These are phyloP conservation scores for Phalacrocorax brasilianus DNA, from an alignment of 2,113 vertebrate genomes.

Conservation along the genomic window DNA sequence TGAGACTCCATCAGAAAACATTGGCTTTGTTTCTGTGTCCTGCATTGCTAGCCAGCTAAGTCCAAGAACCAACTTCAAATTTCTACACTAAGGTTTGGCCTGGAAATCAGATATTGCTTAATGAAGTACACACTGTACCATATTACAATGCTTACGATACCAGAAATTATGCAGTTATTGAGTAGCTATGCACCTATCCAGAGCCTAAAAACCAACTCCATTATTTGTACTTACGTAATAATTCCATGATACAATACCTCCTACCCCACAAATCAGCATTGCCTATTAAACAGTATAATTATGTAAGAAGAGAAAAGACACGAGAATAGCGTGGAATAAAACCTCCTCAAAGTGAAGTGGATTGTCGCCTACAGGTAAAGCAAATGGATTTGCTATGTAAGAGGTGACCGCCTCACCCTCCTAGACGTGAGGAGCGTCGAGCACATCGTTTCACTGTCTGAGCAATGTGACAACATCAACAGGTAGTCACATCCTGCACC, in stretches of 20 bases:
- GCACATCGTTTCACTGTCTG: not conserved
- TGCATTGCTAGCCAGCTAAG: not conserved
- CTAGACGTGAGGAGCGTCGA: not conserved
- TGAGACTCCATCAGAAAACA: conserved; percentile 12
- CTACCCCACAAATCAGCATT: not conserved
- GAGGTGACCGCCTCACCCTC: not conserved
- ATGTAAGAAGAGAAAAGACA: not conserved
- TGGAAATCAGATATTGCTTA: not conserved
- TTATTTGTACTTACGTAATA: not conserved
- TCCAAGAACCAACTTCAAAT: not conserved
- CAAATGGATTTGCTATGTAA: accelerated
- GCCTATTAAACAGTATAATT: not conserved
- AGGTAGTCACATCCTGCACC: not conserved
- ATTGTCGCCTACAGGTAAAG: not conserved
- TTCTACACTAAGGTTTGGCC: not conserved
- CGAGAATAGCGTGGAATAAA: not conserved
- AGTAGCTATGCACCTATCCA: not conserved
- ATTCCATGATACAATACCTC: not conserved
- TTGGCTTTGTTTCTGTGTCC: not conserved
- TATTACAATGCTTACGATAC: not conserved
- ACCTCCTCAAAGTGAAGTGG: not conserved
- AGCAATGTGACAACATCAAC: not conserved
- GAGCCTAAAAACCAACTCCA: not conserved
- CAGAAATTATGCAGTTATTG: not conserved
- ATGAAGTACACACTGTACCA: not conserved